phyloP scores from a whole-genome alignment of 2,888 invertebrate genomes.

The Dendrolimus pini region DNA sequence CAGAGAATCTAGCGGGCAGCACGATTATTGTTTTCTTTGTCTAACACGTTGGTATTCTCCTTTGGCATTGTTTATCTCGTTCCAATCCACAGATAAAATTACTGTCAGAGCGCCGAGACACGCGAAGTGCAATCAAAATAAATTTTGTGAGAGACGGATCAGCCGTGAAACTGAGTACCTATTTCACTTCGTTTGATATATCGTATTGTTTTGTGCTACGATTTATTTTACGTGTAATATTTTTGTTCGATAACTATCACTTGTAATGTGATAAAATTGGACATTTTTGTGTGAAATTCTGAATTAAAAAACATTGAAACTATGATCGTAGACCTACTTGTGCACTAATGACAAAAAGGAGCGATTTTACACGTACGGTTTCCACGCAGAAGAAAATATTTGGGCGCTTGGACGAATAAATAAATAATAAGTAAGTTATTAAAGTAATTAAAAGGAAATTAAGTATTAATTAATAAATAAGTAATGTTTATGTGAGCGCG shows the following conservation, averaged over 20 bases:
- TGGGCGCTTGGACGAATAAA: not conserved
- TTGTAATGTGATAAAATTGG: constrained; percentile 1
- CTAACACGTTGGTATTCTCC: constrained; percentile 4
- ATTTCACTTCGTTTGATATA: constrained; percentile 47
- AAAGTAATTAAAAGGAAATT: too few relatives aligned
- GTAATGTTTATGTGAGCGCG: too few relatives aligned
- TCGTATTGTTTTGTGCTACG: constrained; percentile 40
- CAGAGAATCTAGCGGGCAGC: too few relatives aligned
- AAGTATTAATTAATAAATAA: too few relatives aligned
- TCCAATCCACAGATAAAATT: not conserved
- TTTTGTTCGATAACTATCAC: constrained; percentile 13
- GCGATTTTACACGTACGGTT: not conserved
- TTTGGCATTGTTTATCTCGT: constrained; percentile 22
- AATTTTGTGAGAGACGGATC: constrained; percentile 29
- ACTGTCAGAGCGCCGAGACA: not conserved
- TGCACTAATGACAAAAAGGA: not conserved
- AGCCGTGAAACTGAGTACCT: constrained; percentile 42
- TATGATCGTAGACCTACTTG: not conserved
- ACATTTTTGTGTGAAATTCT: constrained; percentile 1
- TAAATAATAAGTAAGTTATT: too few relatives aligned
- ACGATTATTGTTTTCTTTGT: constrained; percentile 13
- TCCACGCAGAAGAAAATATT: not conserved
- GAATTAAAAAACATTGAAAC: not conserved
- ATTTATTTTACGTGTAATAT: constrained; percentile 30
- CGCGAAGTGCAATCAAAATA: constrained; percentile 28